Evolutionary conservation across 2,888 invertebrate species (phyloP).

Genomic region (Adelphocoris suturalis): DNA sequence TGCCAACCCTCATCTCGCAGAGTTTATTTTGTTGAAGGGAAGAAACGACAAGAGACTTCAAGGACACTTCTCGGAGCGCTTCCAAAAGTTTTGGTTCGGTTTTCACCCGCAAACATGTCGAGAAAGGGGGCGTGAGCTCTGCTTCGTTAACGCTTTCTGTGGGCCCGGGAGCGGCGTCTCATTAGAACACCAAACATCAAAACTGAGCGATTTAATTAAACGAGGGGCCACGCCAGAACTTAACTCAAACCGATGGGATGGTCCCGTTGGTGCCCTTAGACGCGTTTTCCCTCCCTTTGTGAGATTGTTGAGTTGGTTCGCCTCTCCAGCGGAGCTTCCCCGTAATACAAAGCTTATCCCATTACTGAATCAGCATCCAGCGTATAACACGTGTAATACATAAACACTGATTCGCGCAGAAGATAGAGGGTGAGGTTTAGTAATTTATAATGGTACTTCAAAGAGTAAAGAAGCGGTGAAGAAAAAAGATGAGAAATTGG

Average conservation of each 20-base stretch:
- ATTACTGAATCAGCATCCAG: too few relatives aligned
- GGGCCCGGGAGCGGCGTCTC: neutral
- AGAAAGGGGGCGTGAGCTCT: constrained; percentile 16
- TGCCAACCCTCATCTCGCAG: too few relatives aligned
- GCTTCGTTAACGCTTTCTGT: constrained; percentile 4
- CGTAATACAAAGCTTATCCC: too few relatives aligned
- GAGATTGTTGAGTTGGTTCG: neutral
- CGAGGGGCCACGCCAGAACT: neutral
- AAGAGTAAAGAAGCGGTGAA: too few relatives aligned
- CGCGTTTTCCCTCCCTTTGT: neutral
- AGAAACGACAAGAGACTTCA: too few relatives aligned
- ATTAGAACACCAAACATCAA: constrained; percentile 42
- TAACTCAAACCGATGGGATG: neutral
- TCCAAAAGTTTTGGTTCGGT: neutral
- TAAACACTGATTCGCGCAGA: too few relatives aligned
- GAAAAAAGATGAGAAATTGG: too few relatives aligned
- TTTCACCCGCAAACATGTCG: neutral
- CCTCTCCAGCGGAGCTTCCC: too few relatives aligned
- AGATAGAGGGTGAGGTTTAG: too few relatives aligned
- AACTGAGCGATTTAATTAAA: constrained; percentile 37
- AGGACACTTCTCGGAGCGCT: neutral
- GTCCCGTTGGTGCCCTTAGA: neutral
- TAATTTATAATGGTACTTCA: too few relatives aligned
- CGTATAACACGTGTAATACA: too few relatives aligned
- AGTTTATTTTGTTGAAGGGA: too few relatives aligned